Base-by-base conservation (phyloP, 2,797 vertebrate genomes). In the Pogonophryne albipinna region DNA sequence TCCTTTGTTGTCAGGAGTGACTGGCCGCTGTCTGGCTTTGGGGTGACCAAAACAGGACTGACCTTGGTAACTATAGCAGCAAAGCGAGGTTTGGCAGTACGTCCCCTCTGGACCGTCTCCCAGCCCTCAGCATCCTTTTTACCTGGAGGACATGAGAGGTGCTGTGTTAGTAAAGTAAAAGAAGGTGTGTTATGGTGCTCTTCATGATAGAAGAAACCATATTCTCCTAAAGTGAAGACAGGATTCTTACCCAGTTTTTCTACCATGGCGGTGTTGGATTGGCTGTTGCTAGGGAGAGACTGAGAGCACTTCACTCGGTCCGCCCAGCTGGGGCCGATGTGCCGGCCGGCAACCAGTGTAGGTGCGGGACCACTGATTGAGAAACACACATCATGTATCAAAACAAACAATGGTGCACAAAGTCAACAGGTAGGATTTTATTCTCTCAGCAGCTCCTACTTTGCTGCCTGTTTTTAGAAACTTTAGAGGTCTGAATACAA, bases 101-200 rank as follows among this genome's bases (percentile, higher is more conserved):
- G 96, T 31, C 98, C 98, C n/a, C 98, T 96, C 83, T 99, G 98
- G 74, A 99, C 98, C 0, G 97, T 99, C 80, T 99, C 97, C 98
- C 98, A 99, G 53, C 98, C 98, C 90, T 99, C 98, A 0, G 97
- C 95, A 73, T 99, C 98, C 80, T 95, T 97, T 55, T 94, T 96
- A 80, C 96, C 98, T 99, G 50, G 1, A 71, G 68, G 65, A 73
- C 19, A 85, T 20, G 60, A 0, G 4, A 55, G 34, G 15, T 7
- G 10, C 16, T 57, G 27, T 2, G n/a, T 76, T 27, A 78, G 10
- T 55, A 23, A 44, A 66, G 19, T 34, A 42, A 11, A 45, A 49
- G 6, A 72, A 10, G 12, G 69, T 46, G 10, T 2, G 31, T 23
- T 38, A 9, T 52, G 42, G n/a, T 41, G 42, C 12, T 58, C 14